phyloP scores from a whole-genome alignment of 2,888 invertebrate genomes.

The Catonia carolina region DNA sequence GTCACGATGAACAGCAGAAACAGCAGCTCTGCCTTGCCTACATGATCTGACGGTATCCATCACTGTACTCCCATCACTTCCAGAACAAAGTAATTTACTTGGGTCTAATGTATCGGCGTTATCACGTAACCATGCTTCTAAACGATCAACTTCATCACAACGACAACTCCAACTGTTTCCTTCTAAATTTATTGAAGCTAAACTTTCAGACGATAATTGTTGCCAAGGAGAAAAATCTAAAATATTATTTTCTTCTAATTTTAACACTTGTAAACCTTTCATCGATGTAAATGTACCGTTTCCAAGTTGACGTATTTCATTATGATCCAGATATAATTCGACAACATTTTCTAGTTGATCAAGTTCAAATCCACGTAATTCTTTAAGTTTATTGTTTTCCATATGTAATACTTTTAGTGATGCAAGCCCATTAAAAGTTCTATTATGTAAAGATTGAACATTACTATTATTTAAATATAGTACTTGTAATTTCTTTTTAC shows the following conservation, averaged over 20 bases:
- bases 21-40: slow-evolving; percentile 79
- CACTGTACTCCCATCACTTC: slow-evolving; percentile 59
- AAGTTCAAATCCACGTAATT: slow-evolving; percentile 77
- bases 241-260: slow-evolving; percentile 77
- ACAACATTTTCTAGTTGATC: slow-evolving; percentile 70
- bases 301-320: slow-evolving; percentile 68
- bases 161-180: slow-evolving; percentile 87
- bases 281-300: slow-evolving; percentile 74
- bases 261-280: slow-evolving; percentile 68
- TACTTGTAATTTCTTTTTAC: slow-evolving; percentile 79
- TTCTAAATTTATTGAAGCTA: slow-evolving; percentile 67
- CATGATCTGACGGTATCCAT: slow-evolving; percentile 70
- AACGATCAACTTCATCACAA: slow-evolving; percentile 67
- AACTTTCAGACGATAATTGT: slow-evolving; percentile 56
- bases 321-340: slow-evolving; percentile 80
- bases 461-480: slow-evolving; percentile 81
- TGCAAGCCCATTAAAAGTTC: slow-evolving; percentile 78
- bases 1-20: slow-evolving; percentile 59
- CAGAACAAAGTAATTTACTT: slow-evolving; percentile 73
- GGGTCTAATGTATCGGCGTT: slow-evolving; percentile 74
- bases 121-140: slow-evolving; percentile 74
- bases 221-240: slow-evolving; percentile 75
- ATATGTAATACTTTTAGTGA: slow-evolving; percentile 74
- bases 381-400: slow-evolving; percentile 74
- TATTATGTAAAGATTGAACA: slow-evolving; percentile 77